Evolutionary conservation across 2,888 invertebrate genomes (phyloP).

Genomic region (Agrochola litura): DNA sequence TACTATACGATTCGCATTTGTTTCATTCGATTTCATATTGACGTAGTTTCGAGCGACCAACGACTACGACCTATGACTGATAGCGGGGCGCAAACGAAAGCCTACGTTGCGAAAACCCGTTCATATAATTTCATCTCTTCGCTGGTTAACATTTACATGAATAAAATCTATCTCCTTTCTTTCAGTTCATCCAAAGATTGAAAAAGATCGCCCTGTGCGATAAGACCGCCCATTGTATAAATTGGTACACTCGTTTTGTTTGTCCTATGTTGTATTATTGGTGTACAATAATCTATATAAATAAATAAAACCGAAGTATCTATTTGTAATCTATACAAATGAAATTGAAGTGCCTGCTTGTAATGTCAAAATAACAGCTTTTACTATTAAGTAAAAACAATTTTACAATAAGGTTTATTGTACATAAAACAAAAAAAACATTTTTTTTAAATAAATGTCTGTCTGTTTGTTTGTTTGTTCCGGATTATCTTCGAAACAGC

Average conservation of each 20-base stretch:
- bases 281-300: not conserved
- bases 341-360: no score
- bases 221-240: not conserved
- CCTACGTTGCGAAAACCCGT: not conserved
- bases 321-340: not conserved
- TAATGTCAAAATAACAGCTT: no score
- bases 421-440: no score
- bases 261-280: not conserved
- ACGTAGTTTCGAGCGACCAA: not conserved
- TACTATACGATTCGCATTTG: not conserved
- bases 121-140: no score
- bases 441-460: no score
- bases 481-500: no score
- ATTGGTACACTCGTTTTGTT: not conserved
- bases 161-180: not conserved
- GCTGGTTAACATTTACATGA: no score
- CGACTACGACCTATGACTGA: not conserved
- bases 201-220: not conserved
- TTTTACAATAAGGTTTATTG: no score
- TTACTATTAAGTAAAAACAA: no score
- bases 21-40: not conserved
- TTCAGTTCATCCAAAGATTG: not conserved
- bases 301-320: not conserved
- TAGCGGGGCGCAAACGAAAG: no score
- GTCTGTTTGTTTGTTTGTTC: no score